phyloP scores from a whole-genome alignment of 2,888 invertebrate genomes.

The Zaprionus obscuricornis region DNA sequence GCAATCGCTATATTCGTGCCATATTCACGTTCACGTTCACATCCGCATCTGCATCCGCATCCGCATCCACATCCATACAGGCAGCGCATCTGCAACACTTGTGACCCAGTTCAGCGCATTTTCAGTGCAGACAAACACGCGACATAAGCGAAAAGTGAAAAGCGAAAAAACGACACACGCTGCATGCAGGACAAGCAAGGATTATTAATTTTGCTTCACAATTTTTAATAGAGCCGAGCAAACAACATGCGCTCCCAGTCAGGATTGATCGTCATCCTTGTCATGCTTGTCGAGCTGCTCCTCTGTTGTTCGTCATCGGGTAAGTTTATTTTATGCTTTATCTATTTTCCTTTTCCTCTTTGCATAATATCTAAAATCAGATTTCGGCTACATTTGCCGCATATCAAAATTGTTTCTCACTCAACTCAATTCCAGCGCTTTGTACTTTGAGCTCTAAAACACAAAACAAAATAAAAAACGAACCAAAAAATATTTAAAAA shows the following conservation, averaged over 20 bases:
- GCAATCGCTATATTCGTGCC: constrained; percentile 22
- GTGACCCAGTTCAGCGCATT: constrained; percentile 70
- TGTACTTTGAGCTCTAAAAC: constrained; percentile 11
- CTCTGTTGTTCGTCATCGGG: constrained; percentile 49
- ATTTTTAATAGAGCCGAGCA: constrained; percentile 54
- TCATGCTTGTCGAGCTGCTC: constrained; percentile 24
- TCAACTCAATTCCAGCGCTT: neutral
- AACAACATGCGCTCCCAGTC: constrained; percentile 49
- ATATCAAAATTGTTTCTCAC: constrained; percentile 50
- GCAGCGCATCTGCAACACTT: constrained; percentile 38
- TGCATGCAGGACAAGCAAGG: constrained; percentile 40
- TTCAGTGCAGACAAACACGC: constrained; percentile 17
- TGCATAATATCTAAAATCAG: constrained; percentile 30
- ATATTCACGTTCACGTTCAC: no score
- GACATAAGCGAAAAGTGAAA: neutral
- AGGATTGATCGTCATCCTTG: constrained; percentile 43
- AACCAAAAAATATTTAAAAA: no score
- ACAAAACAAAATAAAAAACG: neutral
- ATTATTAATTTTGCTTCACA: constrained; percentile 69
- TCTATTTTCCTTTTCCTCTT: no score
- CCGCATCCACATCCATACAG: constrained; percentile 6
- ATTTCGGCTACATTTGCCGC: constrained; percentile 50
- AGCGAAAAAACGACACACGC: constrained; percentile 2
- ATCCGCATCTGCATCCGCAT: no score
- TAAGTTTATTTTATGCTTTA: constrained; percentile 54